Evolutionary conservation across 2,888 invertebrate species (phyloP), one percentile per base, ranked within the genome.

Genomic region (Alitta virens): DNA sequence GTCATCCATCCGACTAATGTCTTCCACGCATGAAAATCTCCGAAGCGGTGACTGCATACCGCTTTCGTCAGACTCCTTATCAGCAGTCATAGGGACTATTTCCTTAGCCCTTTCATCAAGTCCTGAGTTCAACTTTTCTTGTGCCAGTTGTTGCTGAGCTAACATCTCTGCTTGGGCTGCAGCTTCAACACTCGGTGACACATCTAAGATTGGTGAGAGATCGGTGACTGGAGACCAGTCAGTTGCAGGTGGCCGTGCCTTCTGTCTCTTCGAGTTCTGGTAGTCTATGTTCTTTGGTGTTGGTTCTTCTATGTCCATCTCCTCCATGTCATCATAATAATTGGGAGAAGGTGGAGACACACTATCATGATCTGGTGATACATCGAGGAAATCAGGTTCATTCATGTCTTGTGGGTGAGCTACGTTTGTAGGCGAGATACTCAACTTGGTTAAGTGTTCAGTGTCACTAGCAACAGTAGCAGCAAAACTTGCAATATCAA

Each of bases 151-250:
- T 55, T 78, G 78, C 55, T 75, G 73, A 2, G 75, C 76, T 33
- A 78, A 62, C 80, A 79, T 78, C 65, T 79, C 78, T 42, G 72
- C 77, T 60, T 79, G 78, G 59, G 82, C 83, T 0, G 81, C 80
- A 33, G 80, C 79, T 63, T 83, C 83, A 23, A 83, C 68, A 0
- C 82, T 81, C 0, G 83, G 83, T 0, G 83, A 83, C 2, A 83
- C 83, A 68, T 83, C 83, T 33, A 82, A 56, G 40, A 83, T 83
- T 1, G 83, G 83, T 1, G 83, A 83, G 2, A 83, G 72, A 60
- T 83, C 83, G 38, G 80, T 80, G 7, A 82, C 79, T 2, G 83
- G 83, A 0, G 83, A 83, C 83, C 83, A 83, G 69, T 81, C 80
- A 5, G 74, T 74, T 3, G 80, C 75, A 0, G 80, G 80, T 1